Evolutionary conservation across 2,888 invertebrate species (phyloP).

Genomic region (Eulithis testata): DNA sequence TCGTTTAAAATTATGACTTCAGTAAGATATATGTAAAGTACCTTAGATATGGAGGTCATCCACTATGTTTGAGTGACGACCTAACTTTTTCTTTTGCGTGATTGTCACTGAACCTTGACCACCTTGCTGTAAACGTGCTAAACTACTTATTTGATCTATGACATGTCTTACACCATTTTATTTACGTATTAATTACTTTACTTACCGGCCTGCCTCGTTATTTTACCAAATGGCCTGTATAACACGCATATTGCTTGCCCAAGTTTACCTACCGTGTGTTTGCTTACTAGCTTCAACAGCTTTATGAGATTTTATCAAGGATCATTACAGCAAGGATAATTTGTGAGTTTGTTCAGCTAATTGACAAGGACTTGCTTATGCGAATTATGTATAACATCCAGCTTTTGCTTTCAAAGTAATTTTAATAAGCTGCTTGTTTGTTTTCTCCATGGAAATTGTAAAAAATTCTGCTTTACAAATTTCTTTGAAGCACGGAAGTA

Average conservation of each 20-base stretch:
- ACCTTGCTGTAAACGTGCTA: conserved; percentile 1
- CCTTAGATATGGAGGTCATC: conserved; percentile 10
- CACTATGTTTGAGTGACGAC: background rate
- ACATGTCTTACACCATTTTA: conserved; percentile 15
- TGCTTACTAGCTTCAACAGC: too few species aligned
- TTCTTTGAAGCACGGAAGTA: conserved; percentile 41
- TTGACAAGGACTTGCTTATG: background rate
- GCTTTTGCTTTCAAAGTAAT: background rate
- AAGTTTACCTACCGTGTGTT: conserved; percentile 4
- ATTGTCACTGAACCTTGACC: conserved; percentile 20
- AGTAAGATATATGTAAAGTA: background rate
- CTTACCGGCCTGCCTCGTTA: background rate
- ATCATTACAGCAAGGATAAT: conserved; percentile 14
- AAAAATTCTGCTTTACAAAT: conserved; percentile 7
- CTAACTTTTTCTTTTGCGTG: conserved; percentile 27
- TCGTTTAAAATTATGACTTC: too few species aligned
- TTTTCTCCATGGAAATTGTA: background rate
- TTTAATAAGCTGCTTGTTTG: background rate
- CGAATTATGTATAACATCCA: background rate
- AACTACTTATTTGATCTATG: conserved; percentile 12
- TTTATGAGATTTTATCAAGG: conserved; percentile 17
- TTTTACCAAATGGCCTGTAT: background rate
- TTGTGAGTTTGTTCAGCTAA: conserved; percentile 6
- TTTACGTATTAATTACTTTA: conserved; percentile 1
- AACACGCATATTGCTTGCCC: conserved; percentile 1